Conservation (phyloP, 1,140 invertebrate genomes). For the Nasonia longicornis region DNA sequence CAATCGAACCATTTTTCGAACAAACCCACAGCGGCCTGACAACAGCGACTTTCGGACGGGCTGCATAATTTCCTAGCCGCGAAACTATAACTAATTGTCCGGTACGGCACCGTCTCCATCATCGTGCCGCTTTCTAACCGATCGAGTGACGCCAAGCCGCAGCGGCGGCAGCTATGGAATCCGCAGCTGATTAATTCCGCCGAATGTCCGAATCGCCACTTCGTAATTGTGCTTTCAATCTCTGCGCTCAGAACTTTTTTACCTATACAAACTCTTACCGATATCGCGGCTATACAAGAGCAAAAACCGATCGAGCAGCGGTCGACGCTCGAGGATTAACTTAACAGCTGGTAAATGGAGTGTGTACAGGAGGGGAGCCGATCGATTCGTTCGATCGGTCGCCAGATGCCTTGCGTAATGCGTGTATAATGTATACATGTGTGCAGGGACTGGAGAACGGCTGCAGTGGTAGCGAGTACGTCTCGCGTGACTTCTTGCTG, state of each 20-base stretch:
- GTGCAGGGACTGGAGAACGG: not conserved
- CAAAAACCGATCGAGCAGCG: too few relatives aligned
- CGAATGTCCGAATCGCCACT: not conserved
- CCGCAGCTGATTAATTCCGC: slow-evolving; percentile 5
- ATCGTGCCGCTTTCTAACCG: slow-evolving; percentile 44
- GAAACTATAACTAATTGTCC: slow-evolving; percentile 45
- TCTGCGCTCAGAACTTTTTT: not conserved
- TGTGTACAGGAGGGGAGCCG: not conserved
- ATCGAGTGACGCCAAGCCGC: slow-evolving; percentile 36
- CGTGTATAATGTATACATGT: not conserved
- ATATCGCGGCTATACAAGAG: too few relatives aligned
- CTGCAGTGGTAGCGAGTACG: not conserved
- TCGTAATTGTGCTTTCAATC: not conserved
- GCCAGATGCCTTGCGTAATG: slow-evolving; percentile 13
- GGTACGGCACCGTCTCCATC: not conserved
- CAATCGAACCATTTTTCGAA: not conserved
- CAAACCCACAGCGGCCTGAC: not conserved
- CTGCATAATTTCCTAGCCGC: slow-evolving; percentile 32
- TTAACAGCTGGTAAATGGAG: not conserved
- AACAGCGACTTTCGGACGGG: not conserved
- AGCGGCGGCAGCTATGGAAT: not conserved
- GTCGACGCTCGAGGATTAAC: not conserved
- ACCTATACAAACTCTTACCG: not conserved
- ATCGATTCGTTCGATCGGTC: slow-evolving; percentile 16
- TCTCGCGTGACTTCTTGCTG: not conserved